Evolutionary conservation across 64 coral and sea anemone species (phyloP), one percentile per base, ranked within the genome.

Genomic region (Stylophora pistillata): DNA sequence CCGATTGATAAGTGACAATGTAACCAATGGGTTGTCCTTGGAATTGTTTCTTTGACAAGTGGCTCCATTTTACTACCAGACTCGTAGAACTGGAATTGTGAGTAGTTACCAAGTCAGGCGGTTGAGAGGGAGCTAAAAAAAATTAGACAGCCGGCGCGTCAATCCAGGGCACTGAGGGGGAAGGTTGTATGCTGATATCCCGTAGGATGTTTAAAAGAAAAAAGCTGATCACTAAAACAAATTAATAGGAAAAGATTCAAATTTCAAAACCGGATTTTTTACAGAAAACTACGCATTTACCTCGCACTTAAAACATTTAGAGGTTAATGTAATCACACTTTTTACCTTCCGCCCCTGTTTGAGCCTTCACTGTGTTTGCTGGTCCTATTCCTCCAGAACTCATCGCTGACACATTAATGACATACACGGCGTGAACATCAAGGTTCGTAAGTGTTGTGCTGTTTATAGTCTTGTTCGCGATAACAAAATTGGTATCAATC

Each of bases 341-440:
- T 27, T 1, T 58, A 78, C 55, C 76, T 78, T 55, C 12, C 13
- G 23, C 53, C 20, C 30, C 53, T 58, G 55, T 78, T 29, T 23
- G 53, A 13, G 53, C 55, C 2, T 12, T 58, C 9, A 5, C 13
- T 4, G 4, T 58, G 11, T 54, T 78, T 27, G n/a, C 21, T 30
- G 76, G 76, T 26, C 76, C 76, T 14, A 31, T 53, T 58, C 76
- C 76, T 16, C 55, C 76, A n/a, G 76, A 58, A 57, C 54, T 78
- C 55, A 78, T n/a, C 21, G 76, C 76, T 26, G 76, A 78, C 21
- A 78, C 76, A 58, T 5, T 30, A 15, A 78, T 16, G 26, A 58
- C n/a, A 6, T 78, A 78, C 76, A 14, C 15, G 27, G 76, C 30
- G 16, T 56, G 29, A 0, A 27, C 76, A 4, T 7, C 2, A 25